These are phyloP conservation scores for Acrossocheilus fasciatus DNA, from an alignment of 2,797 vertebrate species.

Conservation along the genomic window DNA sequence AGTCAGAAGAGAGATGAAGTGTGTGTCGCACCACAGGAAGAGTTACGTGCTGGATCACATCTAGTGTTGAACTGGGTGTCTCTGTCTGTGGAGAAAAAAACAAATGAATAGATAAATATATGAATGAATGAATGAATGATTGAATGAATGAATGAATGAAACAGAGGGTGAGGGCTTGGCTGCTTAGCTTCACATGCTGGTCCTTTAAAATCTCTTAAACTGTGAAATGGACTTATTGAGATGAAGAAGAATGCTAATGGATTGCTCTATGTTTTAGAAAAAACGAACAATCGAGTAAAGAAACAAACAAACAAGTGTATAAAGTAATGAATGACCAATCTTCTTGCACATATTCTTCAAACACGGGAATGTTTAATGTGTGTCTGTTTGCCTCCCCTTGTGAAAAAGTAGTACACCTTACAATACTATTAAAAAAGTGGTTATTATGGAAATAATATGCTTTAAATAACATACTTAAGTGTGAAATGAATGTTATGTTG, in stretches of 20 bases:
- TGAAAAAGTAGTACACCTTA: background rate
- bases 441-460: too few relatives aligned
- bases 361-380: background rate
- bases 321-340: background rate
- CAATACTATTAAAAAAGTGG: background rate
- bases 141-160: background rate
- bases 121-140: background rate
- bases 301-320: background rate
- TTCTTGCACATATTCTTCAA: background rate
- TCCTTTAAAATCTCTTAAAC: background rate
- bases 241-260: background rate
- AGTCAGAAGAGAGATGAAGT: background rate
- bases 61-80: background rate
- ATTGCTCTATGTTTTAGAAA: background rate
- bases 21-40: constrained; percentile 21
- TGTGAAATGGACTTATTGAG: background rate
- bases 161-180: background rate
- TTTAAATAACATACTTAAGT: too few relatives aligned
- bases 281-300: background rate
- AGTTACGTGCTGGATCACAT: constrained; percentile 30
- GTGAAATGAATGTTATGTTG: background rate
- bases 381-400: background rate
- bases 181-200: background rate
- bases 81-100: background rate
- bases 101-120: background rate